Conservation (phyloP, 2,113 vertebrate genomes). For the Podarcis muralis region DNA sequence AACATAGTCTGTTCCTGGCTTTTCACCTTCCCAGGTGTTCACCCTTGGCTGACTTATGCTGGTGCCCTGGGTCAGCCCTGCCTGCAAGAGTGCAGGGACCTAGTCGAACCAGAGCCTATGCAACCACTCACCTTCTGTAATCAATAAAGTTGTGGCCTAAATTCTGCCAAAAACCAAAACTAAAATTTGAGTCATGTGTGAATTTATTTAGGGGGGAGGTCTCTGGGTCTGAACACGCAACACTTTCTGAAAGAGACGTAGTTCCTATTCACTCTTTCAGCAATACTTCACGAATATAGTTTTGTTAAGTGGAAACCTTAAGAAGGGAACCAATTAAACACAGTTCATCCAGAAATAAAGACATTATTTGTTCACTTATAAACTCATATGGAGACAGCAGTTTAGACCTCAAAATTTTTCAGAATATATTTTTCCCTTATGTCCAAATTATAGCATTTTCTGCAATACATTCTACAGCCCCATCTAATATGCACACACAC, state of each 20-base stretch:
- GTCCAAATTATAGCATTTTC: neutral
- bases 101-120: too few relatives aligned
- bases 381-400: neutral
- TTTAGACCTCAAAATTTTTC: neutral
- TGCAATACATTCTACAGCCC: neutral
- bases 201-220: too few relatives aligned
- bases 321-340: conserved; percentile 3
- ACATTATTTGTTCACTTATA: neutral
- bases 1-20: too few relatives aligned
- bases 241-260: conserved; percentile 53
- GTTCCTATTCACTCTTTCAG: conserved; percentile 52
- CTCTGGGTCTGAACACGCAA: neutral
- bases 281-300: conserved; percentile 40
- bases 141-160: too few relatives aligned
- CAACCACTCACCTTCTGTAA: too few relatives aligned
- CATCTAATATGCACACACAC: neutral
- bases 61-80: too few relatives aligned
- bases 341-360: neutral
- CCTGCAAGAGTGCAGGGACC: too few relatives aligned
- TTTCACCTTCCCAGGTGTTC: too few relatives aligned
- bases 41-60: too few relatives aligned
- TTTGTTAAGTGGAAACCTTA: conserved; percentile 36
- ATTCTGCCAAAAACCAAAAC: too few relatives aligned
- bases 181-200: too few relatives aligned
- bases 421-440: neutral